A percentile compares a stretch with the other conserved stretches of the same genome.
phyloP scores from a whole-genome alignment of 2,888 invertebrate species.

The Caenorhabditis becei region DNA sequence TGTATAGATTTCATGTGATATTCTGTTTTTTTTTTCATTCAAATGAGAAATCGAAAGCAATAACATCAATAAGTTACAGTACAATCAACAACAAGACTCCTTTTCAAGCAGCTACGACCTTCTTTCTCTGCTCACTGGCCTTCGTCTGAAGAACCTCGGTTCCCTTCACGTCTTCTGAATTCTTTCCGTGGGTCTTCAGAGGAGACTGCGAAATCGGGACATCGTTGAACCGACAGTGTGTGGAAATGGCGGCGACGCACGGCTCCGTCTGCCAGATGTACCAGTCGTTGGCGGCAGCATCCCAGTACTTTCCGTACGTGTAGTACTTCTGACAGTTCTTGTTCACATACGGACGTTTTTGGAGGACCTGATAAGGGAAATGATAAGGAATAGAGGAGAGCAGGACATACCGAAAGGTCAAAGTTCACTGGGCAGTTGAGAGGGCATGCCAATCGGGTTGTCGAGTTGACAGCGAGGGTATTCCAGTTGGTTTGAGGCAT shows the following conservation, averaged over 20 bases:
- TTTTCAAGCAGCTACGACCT: conserved; percentile 30
- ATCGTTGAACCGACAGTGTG: conserved; percentile 81
- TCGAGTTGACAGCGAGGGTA: conserved; percentile 71
- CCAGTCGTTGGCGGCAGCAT: conserved; percentile 74
- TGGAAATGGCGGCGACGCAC: conserved; percentile 77
- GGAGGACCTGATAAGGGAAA: conserved; percentile 71
- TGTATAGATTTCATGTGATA: conserved; percentile 7
- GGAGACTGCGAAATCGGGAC: conserved; percentile 63
- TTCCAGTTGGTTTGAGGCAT: conserved; percentile 79
- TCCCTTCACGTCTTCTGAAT: conserved; percentile 43
- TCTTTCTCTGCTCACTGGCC: conserved; percentile 47
- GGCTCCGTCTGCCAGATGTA: conserved; percentile 79
- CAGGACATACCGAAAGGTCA: conserved; percentile 72
- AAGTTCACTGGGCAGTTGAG: conserved; percentile 78
- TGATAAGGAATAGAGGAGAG: neutral
- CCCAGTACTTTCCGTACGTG: conserved; percentile 75
- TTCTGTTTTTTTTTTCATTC: neutral
- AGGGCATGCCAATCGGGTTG: conserved; percentile 77
- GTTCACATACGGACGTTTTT: conserved; percentile 77
- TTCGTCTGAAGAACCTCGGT: conserved; percentile 41
- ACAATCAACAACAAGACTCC: conserved; percentile 12
- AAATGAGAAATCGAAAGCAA: neutral
- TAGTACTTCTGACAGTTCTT: conserved; percentile 79
- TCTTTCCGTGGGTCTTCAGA: conserved; percentile 27
- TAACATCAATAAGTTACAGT: conserved; percentile 6